Conservation (phyloP, 2,888 invertebrate species). For the Abscondita cerata region DNA sequence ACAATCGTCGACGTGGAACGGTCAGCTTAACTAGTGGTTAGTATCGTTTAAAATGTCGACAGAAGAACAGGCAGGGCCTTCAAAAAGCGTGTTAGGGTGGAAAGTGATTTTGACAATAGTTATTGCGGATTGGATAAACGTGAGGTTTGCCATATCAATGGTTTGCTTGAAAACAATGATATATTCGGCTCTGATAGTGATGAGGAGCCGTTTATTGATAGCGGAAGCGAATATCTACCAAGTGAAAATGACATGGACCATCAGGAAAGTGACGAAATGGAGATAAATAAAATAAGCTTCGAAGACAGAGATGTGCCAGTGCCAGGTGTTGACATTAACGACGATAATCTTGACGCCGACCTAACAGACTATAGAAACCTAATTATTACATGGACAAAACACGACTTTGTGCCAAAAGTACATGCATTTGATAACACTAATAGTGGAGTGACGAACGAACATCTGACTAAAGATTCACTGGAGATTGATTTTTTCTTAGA, state of each 20-base stretch:
- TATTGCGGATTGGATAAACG: too few species aligned
- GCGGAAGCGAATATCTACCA: background rate
- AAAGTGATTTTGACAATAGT: too few species aligned
- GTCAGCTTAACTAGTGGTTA: conserved; percentile 1
- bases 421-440: too few species aligned
- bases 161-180: background rate
- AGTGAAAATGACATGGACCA: too few species aligned
- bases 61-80: conserved; percentile 2
- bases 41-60: conserved; percentile 4
- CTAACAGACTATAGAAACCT: background rate
- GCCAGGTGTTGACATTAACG: too few species aligned
- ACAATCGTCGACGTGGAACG: background rate
- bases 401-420: background rate
- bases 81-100: too few species aligned
- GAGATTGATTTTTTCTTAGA: background rate
- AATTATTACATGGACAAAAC: background rate
- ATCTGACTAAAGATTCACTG: too few species aligned
- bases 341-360: background rate
- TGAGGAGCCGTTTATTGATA: background rate
- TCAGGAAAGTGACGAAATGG: too few species aligned
- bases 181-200: background rate
- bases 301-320: too few species aligned
- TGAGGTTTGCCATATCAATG: background rate
- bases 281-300: too few species aligned
- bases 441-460: background rate